These are phyloP conservation scores for Drosophila demipolita DNA, from an alignment of 2,888 invertebrate genomes.

Conservation along the genomic window DNA sequence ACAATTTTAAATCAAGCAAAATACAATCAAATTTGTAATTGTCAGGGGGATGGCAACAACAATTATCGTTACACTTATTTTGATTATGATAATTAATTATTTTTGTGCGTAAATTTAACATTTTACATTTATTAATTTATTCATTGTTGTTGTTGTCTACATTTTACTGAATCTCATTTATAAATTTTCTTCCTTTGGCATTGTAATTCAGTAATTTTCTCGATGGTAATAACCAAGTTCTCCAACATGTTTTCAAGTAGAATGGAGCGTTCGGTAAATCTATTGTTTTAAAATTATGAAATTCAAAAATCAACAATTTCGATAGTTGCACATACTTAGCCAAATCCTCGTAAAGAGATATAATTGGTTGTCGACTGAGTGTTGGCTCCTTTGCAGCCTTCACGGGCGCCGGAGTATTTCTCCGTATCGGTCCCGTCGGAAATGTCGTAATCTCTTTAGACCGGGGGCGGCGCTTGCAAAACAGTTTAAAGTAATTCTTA, in stretches of 20 bases:
- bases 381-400: too few relatives aligned
- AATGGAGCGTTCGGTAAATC: conserved; percentile 14
- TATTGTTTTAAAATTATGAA: not conserved
- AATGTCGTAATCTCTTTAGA: too few relatives aligned
- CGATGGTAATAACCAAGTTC: conserved; percentile 8
- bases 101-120: not conserved
- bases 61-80: not conserved
- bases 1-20: conserved; percentile 3
- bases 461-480: not conserved
- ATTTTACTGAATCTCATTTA: not conserved
- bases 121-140: not conserved
- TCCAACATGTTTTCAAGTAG: conserved; percentile 21
- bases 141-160: not conserved
- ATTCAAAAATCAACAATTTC: too few relatives aligned
- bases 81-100: not conserved
- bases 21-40: not conserved
- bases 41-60: not conserved
- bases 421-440: too few relatives aligned
- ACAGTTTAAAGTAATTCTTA: conserved; percentile 2
- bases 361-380: not conserved
- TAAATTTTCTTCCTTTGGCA: not conserved
- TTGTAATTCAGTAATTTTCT: conserved; percentile 10
- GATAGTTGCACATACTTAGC: conserved; percentile 5
- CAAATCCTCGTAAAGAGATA: conserved; percentile 17
- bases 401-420: not conserved